A percentile compares a stretch with the other conserved stretches of the same genome.
These are phyloP conservation scores for Gymnobelideus leadbeateri DNA, from an alignment of 2,113 vertebrate species.

Conservation along the genomic window DNA sequence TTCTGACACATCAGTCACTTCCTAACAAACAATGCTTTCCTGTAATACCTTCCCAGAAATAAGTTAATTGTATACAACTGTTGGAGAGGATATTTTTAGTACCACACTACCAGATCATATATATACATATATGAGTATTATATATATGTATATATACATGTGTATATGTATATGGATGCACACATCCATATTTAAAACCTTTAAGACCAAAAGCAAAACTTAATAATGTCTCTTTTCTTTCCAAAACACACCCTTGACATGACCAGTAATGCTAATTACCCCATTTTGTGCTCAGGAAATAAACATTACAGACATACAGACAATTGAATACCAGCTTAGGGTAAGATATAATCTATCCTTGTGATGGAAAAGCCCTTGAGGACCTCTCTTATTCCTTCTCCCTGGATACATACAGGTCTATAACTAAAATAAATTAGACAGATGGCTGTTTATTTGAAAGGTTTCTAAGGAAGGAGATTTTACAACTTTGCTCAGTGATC, in stretches of 20 bases:
- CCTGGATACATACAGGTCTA: neutral
- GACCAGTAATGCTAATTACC: slow-evolving; percentile 12
- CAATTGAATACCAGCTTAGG: neutral
- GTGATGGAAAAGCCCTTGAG: slow-evolving; percentile 17
- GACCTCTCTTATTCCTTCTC: slow-evolving; percentile 43
- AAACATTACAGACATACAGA: neutral
- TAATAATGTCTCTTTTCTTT: slow-evolving; percentile 27
- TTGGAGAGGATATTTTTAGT: neutral
- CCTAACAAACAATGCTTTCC: neutral
- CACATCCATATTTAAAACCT: neutral
- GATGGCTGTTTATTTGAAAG: slow-evolving; percentile 31
- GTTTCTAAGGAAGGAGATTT: slow-evolving; percentile 3
- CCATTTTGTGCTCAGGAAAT: neutral
- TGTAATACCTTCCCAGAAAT: neutral
- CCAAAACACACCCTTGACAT: neutral
- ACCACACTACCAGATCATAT: neutral
- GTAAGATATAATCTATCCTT: slow-evolving; percentile 3
- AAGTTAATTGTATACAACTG: neutral
- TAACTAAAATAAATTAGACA: slow-evolving; percentile 36
- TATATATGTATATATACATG: neutral
- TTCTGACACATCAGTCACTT: neutral
- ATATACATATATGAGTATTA: neutral
- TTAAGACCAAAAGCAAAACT: slow-evolving; percentile 28
- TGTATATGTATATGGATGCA: neutral
- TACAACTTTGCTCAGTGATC: slow-evolving; percentile 17